These are phyloP conservation scores for Anolis sagrei DNA, from an alignment of 2,113 vertebrate species.

Conservation along the genomic window DNA sequence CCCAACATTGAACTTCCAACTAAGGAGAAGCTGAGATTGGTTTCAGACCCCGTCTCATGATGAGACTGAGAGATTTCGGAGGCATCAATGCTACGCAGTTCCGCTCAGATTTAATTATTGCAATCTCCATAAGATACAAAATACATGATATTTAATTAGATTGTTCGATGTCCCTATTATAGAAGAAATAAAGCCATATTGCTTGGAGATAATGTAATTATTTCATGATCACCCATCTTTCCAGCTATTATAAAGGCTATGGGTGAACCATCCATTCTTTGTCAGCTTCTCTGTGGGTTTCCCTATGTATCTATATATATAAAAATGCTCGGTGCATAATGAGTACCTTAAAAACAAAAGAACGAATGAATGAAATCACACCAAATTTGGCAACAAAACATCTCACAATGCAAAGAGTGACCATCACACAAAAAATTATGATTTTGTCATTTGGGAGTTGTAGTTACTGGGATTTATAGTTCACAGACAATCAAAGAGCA, in stretches of 20 bases:
- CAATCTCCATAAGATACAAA: neutral
- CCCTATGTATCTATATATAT: too few species aligned
- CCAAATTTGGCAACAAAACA: too few species aligned
- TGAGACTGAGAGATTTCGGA: neutral
- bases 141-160: conserved; percentile 5
- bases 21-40: neutral
- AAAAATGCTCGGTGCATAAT: too few species aligned
- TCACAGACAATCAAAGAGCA: too few species aligned
- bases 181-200: conserved; percentile 17
- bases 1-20: conserved; percentile 6
- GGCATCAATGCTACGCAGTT: neutral
- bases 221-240: neutral
- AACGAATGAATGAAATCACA: too few species aligned
- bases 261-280: neutral
- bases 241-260: neutral
- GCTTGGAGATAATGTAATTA: neutral
- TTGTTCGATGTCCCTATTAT: neutral
- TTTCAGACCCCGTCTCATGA: conserved; percentile 13
- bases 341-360: too few species aligned
- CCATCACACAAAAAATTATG: too few species aligned
- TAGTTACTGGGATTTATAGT: too few species aligned
- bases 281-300: neutral
- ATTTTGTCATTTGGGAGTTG: too few species aligned
- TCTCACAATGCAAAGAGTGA: too few species aligned
- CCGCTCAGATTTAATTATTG: conserved; percentile 21